Conservation (phyloP, 2,888 invertebrate species). For the Melanotus villosus region DNA sequence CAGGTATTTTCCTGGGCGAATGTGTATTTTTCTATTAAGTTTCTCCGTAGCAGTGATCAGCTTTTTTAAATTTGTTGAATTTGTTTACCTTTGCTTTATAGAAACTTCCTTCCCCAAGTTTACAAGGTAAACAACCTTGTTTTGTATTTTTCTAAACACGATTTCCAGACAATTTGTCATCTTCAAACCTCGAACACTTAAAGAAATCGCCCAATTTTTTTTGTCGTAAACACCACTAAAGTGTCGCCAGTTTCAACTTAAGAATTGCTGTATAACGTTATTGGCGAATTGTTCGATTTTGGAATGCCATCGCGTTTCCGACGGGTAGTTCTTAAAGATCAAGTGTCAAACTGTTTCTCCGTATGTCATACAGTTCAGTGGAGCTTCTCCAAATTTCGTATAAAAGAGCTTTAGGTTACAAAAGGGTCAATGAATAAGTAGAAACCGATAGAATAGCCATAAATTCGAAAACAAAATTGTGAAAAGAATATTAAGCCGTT, state of each 20-base stretch:
- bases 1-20: too few species aligned
- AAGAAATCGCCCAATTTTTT: not conserved
- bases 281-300: conserved; percentile 3
- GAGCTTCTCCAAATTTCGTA: not conserved
- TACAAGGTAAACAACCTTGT: too few species aligned
- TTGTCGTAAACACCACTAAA: not conserved
- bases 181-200: not conserved
- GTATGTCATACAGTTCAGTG: not conserved
- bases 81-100: too few species aligned
- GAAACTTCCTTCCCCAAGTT: too few species aligned
- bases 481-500: not conserved
- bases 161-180: too few species aligned
- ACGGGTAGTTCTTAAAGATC: not conserved
- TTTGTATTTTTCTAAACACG: too few species aligned
- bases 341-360: conserved; percentile 5
- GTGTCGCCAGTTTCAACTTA: not conserved
- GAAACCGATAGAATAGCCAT: not conserved
- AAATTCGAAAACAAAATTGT: not conserved
- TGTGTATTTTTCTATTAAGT: too few species aligned
- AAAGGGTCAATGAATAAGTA: not conserved
- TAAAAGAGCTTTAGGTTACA: not conserved
- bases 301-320: not conserved
- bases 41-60: too few species aligned
- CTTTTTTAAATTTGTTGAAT: too few species aligned
- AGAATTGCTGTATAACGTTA: conserved; percentile 2